Evolutionary conservation across 2,797 vertebrate genomes (phyloP).

Genomic region (Micrastur ruficollis): DNA sequence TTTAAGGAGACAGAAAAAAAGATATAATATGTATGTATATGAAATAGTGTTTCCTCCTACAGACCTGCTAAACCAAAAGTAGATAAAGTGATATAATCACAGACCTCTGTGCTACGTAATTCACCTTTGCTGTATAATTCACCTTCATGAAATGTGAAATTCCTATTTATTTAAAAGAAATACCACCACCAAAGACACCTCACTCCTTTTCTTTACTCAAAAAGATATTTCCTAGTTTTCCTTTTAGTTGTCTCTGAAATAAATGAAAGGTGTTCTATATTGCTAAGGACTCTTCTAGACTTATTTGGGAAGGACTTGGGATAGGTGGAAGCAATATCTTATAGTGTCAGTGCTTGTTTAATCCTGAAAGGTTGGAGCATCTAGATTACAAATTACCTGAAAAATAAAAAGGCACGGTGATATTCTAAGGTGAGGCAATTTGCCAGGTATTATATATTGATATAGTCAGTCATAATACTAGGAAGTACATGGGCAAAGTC

Average conservation of each 20-base stretch:
- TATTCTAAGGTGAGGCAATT: not conserved
- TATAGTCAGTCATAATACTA: not conserved
- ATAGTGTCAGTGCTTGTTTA: not conserved
- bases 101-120: not conserved
- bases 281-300: not conserved
- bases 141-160: not conserved
- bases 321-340: not conserved
- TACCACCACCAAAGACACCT: not conserved
- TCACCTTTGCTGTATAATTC: not conserved
- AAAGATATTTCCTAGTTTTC: not conserved
- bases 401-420: not conserved
- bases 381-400: not conserved
- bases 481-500: not conserved
- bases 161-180: not conserved
- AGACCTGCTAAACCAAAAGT: not conserved
- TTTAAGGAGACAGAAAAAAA: not conserved
- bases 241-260: not conserved
- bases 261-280: not conserved
- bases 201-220: not conserved
- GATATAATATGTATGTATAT: not conserved
- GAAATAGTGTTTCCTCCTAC: not conserved
- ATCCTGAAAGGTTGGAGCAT: not conserved
- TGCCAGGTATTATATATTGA: not conserved
- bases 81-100: not conserved
- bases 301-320: not conserved